phyloP scores from a whole-genome alignment of 2,888 invertebrate genomes.

The Cataglyphis cursor region DNA sequence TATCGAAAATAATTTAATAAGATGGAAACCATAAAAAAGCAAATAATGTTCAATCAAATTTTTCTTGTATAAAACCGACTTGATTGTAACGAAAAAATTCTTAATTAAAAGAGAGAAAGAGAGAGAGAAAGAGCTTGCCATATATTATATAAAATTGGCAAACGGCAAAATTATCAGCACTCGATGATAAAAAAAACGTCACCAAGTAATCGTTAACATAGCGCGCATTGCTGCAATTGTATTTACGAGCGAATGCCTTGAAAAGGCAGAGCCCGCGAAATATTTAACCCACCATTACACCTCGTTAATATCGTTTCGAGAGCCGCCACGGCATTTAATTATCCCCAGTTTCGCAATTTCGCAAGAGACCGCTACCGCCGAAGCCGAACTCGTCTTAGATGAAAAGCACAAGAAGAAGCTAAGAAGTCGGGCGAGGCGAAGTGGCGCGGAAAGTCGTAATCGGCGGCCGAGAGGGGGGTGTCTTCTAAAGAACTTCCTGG shows the following conservation, averaged over 20 bases:
- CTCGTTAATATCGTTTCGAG: constrained; percentile 53
- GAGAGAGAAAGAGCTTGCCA: neutral
- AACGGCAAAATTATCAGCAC: constrained; percentile 10
- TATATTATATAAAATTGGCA: constrained; percentile 3
- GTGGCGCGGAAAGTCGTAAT: constrained; percentile 30
- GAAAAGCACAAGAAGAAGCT: constrained; percentile 18
- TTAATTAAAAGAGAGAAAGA: neutral
- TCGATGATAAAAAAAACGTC: neutral
- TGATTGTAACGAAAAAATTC: neutral
- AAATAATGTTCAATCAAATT: neutral
- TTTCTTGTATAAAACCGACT: constrained; percentile 16
- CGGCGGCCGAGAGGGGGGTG: neutral
- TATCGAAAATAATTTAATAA: constrained; percentile 27
- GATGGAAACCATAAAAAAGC: neutral
- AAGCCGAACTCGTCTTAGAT: neutral
- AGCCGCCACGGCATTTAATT: constrained; percentile 46
- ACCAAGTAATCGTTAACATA: constrained; percentile 21
- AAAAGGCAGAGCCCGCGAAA: constrained; percentile 32
- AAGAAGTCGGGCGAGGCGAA: constrained; percentile 21
- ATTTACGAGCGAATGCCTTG: constrained; percentile 51
- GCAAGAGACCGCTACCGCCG: constrained; percentile 11
- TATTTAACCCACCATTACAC: constrained; percentile 49
- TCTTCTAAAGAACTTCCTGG: constrained; percentile 58
- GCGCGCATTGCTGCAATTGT: constrained; percentile 27
- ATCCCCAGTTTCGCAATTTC: constrained; percentile 45